Conservation (phyloP, 1,140 invertebrate genomes). For the Atta colombica region DNA sequence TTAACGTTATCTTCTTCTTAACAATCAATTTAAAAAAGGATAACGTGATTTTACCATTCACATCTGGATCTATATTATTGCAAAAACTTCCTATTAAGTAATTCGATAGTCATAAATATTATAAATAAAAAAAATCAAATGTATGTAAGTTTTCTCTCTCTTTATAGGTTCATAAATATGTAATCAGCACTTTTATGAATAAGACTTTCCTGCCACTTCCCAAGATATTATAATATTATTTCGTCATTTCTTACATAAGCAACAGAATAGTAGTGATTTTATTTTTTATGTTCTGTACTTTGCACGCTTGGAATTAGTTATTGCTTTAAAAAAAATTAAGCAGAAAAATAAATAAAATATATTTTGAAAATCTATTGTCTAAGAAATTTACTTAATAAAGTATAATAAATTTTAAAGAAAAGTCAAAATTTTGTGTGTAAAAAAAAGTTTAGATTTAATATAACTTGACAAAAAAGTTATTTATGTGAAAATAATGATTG, state of each 20-base stretch:
- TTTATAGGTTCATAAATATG: slow-evolving; percentile 30
- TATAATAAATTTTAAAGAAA: slow-evolving; percentile 20
- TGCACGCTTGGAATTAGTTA: not conserved
- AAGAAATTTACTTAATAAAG: not conserved
- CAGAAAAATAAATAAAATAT: not conserved
- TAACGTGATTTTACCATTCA: too few relatives aligned
- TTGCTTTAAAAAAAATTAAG: not conserved
- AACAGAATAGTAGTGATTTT: not conserved
- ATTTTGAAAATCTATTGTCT: not conserved
- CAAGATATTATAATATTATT: slow-evolving; percentile 39
- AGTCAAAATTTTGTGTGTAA: not conserved
- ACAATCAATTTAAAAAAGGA: too few relatives aligned
- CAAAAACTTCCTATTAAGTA: not conserved
- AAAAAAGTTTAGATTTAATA: not conserved
- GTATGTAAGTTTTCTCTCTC: not conserved
- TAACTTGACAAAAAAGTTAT: slow-evolving; percentile 1
- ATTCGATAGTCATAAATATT: slow-evolving; percentile 27
- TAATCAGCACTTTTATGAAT: slow-evolving; percentile 2
- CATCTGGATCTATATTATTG: too few relatives aligned
- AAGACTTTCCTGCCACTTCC: not conserved
- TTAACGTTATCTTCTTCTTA: too few relatives aligned
- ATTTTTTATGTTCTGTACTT: not conserved
- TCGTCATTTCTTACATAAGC: not conserved
- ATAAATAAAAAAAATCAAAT: slow-evolving; percentile 24
- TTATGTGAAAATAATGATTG: not conserved